Evolutionary conservation across 1,140 invertebrate species (phyloP).

Genomic region (Drosophila nebulosa): DNA sequence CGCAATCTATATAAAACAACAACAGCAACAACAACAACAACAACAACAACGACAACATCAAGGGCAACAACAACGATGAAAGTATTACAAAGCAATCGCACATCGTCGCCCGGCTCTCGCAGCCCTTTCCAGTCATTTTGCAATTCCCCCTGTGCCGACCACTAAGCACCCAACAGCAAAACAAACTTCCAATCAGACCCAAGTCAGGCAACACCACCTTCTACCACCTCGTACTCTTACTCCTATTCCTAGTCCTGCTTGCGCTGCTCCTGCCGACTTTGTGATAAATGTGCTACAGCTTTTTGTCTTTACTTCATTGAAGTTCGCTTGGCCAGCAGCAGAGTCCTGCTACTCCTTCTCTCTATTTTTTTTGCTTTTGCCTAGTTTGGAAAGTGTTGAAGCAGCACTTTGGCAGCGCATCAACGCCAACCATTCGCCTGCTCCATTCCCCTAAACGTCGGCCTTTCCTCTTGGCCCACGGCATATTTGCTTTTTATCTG

Average conservation of each 20-base stretch:
- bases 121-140: conserved; percentile 11
- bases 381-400: conserved; percentile 65
- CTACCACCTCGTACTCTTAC: conserved; percentile 21
- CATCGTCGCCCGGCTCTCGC: conserved; percentile 12
- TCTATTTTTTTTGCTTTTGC: neutral
- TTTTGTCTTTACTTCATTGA: conserved; percentile 78
- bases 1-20: conserved; percentile 65
- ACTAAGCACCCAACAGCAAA: conserved; percentile 74
- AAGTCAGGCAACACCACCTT: conserved; percentile 35
- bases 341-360: neutral
- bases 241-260: neutral
- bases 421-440: conserved; percentile 51
- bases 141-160: conserved; percentile 36
- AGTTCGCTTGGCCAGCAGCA: conserved; percentile 44
- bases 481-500: conserved; percentile 74
- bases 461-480: conserved; percentile 33
- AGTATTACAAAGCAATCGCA: conserved; percentile 5
- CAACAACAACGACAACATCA: conserved; percentile 20
- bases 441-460: neutral
- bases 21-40: conserved; percentile 25
- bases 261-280: conserved; percentile 56
- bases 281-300: conserved; percentile 78
- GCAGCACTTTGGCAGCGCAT: conserved; percentile 77
- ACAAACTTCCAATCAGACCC: conserved; percentile 75
- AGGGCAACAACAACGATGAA: neutral